Conservation (phyloP, 1,140 invertebrate genomes). For the Asobara japonica region DNA sequence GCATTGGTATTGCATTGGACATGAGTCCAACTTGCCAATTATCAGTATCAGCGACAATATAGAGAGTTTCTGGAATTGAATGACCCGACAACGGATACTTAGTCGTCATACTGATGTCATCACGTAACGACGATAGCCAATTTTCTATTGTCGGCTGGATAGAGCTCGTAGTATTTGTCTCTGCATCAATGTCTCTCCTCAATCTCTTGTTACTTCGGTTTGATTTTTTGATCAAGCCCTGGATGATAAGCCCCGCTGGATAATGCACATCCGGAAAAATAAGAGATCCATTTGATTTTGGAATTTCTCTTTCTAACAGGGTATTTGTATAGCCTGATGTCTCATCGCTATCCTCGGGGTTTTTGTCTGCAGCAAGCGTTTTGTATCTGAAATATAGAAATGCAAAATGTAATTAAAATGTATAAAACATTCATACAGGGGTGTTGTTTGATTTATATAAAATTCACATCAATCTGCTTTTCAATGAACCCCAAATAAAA, state of each 20-base stretch:
- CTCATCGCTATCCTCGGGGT: constrained; percentile 36
- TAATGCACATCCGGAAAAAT: constrained; percentile 44
- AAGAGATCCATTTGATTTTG: constrained; percentile 28
- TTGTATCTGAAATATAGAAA: constrained; percentile 48
- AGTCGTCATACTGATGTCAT: constrained; percentile 52
- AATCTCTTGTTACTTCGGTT: constrained; percentile 37
- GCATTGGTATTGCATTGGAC: constrained; percentile 50
- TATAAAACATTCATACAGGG: no score
- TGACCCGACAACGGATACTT: constrained; percentile 71
- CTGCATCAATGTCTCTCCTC: constrained; percentile 26
- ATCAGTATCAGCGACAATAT: constrained; percentile 85
- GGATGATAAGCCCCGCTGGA: constrained; percentile 60
- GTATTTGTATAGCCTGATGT: constrained; percentile 56
- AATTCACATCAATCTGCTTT: not conserved
- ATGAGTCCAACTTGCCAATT: constrained; percentile 75
- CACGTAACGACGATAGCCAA: constrained; percentile 57
- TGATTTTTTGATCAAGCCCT: constrained; percentile 56
- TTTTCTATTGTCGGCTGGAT: constrained; percentile 34
- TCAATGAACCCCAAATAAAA: not conserved
- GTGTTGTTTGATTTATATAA: constrained; percentile 5
- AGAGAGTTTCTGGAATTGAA: constrained; percentile 80
- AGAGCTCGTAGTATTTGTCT: not conserved
- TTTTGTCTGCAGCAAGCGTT: constrained; percentile 20
- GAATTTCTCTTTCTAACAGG: constrained; percentile 48
- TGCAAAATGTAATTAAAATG: constrained; percentile 3